Percentiles rank a stretch among this genome's conserved stretches.
These are phyloP conservation scores for Corythornis madagascariensis DNA, from an alignment of 2,113 vertebrate species.

Conservation along the genomic window DNA sequence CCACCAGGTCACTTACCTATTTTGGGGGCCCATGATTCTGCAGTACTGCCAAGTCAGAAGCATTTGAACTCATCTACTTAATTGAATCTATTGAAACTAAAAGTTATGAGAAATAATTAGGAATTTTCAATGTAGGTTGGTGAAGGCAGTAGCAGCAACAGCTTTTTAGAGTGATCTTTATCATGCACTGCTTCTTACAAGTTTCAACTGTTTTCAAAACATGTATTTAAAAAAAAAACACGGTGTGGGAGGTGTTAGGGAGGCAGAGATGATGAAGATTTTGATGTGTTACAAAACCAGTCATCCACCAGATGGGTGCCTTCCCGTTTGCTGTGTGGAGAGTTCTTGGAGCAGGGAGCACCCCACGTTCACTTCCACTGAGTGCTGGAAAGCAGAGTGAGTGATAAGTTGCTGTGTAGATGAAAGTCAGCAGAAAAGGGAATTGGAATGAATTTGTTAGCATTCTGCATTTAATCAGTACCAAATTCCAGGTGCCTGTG, in stretches of 20 bases:
- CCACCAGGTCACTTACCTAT: neutral
- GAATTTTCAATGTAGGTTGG: neutral
- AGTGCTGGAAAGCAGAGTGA: accelerated
- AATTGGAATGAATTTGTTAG: neutral
- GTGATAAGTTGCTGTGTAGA: accelerated
- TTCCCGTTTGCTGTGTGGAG: neutral
- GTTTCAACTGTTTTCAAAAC: neutral
- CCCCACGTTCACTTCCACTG: accelerated
- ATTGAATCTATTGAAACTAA: neutral
- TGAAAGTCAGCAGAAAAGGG: neutral
- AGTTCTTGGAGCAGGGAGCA: neutral
- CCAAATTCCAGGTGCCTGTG: accelerated
- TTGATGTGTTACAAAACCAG: neutral
- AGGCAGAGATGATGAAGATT: neutral
- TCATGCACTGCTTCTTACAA: neutral
- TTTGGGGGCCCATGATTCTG: neutral
- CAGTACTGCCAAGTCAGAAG: neutral
- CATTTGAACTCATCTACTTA: neutral
- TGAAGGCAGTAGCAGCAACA: neutral
- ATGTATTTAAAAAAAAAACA: neutral
- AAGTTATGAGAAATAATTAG: neutral
- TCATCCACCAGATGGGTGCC: neutral
- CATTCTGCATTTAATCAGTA: neutral
- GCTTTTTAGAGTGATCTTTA: neutral
- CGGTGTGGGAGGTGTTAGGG: neutral